Percentiles rank a stretch among this genome's conserved stretches.
Evolutionary conservation across 2,113 vertebrate genomes (phyloP).

Genomic region (Delphinapterus leucas): DNA sequence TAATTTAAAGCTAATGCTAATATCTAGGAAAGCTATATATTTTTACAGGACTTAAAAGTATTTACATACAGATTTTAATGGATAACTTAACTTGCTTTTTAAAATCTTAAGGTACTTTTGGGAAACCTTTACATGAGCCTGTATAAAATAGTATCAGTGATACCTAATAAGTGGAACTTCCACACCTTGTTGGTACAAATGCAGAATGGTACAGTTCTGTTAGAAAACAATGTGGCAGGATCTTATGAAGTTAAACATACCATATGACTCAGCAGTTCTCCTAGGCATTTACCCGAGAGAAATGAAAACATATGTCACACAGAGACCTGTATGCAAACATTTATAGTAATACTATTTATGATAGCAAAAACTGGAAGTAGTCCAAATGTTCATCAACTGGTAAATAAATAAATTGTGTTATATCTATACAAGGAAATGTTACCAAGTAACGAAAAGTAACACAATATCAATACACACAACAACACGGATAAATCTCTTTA

Average conservation of each 20-base stretch:
- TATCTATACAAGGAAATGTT: background rate
- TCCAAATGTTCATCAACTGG: background rate
- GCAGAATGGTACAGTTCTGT: background rate
- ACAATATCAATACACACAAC: background rate
- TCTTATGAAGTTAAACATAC: background rate
- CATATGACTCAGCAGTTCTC: background rate
- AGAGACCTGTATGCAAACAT: background rate
- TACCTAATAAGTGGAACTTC: background rate
- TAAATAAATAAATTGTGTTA: background rate
- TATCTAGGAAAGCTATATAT: background rate
- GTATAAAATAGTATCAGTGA: background rate
- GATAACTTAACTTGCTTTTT: conserved; percentile 7
- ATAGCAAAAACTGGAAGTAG: conserved; percentile 5
- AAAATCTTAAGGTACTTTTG: background rate
- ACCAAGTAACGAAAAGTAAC: background rate
- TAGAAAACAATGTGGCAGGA: background rate
- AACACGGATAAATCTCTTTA: background rate
- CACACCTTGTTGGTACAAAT: background rate
- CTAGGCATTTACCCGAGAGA: background rate
- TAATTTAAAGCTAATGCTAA: conserved; percentile 31
- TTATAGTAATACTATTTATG: background rate
- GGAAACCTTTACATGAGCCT: conserved; percentile 15
- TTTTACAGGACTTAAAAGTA: conserved; percentile 36
- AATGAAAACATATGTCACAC: background rate
- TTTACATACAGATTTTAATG: conserved; percentile 28